Evolutionary conservation across 92 coral and sea anemone genomes (phyloP), one percentile per base, ranked within the genome.

Genomic region (Palythoa grandis): DNA sequence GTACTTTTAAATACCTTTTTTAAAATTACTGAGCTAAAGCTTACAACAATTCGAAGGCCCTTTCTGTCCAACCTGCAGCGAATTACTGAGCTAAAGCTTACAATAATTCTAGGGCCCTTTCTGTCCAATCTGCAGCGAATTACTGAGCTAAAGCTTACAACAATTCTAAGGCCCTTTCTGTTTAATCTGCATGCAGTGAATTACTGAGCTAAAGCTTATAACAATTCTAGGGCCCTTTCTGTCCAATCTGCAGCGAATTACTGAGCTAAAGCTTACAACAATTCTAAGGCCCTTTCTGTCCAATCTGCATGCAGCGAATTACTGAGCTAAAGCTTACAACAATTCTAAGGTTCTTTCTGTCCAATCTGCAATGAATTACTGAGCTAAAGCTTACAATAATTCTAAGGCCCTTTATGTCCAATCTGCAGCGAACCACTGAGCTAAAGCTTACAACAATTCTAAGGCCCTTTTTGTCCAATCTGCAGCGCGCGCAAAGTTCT

Each of bases 381-480:
- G 35, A 29, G 35, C 1, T 29, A 29, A 29, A 29, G 35, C 35
- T 29, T 29, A 29, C 35, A 29, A 29, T 1, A 29, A 29, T 29
- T 29, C 35, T 29, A 29, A 29, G 35, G 35, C 35, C 35, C 35
- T 29, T 29, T 29, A 0, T 29, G 35, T 29, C 1, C 35, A 29
- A 29, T 29, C 35, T 29, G 35, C 35, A 29, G 35, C 35, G 35
- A 29, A 29, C 1, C 1, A 29, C 35, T 29, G 35, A 29, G 35
- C 19, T 56, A 13, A 22, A 78, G 58, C 69, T 65, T 80, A 80
- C 85, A 80, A 66, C 38, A 65, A 47, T 40, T 50, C 60, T 24
- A 89, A 57, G 20, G 87, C 83, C 25, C 74, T 86, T 70, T 89
- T 79, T 58, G 83, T 54, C 92, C 92, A 89, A 7, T 7, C 24